Evolutionary conservation across 2,888 invertebrate genomes (phyloP).

Genomic region (Andricus quercusramuli): DNA sequence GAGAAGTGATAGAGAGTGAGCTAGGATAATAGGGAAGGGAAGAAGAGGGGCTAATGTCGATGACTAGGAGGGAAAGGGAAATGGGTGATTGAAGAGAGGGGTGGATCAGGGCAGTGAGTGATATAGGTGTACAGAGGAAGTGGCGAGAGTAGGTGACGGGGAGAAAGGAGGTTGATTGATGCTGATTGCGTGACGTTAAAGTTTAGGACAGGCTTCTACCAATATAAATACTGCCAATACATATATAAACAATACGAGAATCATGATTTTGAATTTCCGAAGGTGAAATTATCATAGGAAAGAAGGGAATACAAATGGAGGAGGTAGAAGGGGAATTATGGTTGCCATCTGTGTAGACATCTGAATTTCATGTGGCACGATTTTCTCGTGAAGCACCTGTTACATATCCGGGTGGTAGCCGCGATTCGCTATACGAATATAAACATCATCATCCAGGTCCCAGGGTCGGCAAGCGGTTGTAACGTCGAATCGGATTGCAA

Average conservation of each 20-base stretch:
- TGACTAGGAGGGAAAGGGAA: too few species aligned
- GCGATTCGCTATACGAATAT: slow-evolving; percentile 44
- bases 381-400: slow-evolving; percentile 58
- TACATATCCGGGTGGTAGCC: slow-evolving; percentile 46
- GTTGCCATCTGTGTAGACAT: slow-evolving; percentile 47
- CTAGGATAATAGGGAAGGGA: too few species aligned
- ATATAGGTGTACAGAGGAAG: too few species aligned
- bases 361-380: slow-evolving; percentile 56
- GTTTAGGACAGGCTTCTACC: not conserved
- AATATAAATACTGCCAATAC: slow-evolving; percentile 40
- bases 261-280: not conserved
- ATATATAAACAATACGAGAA: slow-evolving; percentile 13
- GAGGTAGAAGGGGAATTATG: not conserved
- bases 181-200: slow-evolving; percentile 22
- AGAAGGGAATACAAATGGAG: not conserved
- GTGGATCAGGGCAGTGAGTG: too few species aligned
- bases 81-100: too few species aligned
- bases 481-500: slow-evolving; percentile 54
- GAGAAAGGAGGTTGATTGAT: too few species aligned
- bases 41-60: too few species aligned
- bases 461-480: slow-evolving; percentile 46
- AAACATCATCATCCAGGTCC: slow-evolving; percentile 50
- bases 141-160: too few species aligned
- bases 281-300: not conserved
- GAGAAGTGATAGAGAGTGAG: too few species aligned